These are phyloP conservation scores for Eupithecia tripunctaria DNA, from an alignment of 2,888 invertebrate genomes.

Conservation along the genomic window DNA sequence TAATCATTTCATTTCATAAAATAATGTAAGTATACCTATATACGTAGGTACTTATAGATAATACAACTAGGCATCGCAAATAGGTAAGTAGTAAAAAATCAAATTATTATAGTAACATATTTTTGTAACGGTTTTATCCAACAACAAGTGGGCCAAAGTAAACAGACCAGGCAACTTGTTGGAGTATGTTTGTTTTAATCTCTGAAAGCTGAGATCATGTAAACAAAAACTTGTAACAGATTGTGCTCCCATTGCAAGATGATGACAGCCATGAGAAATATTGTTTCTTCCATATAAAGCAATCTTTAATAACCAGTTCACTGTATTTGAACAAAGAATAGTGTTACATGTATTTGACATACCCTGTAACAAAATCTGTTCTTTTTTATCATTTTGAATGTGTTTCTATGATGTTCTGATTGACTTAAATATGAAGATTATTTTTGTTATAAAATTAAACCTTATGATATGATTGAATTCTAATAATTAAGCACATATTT, in stretches of 20 bases:
- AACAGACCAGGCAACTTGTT: conserved; percentile 58
- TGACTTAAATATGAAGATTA: too few relatives aligned
- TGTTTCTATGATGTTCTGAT: too few relatives aligned
- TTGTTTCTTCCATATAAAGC: conserved; percentile 40
- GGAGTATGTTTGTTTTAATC: conserved; percentile 64
- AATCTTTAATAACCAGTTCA: conserved; percentile 6
- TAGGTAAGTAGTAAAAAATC: conserved; percentile 4
- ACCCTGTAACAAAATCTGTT: too few relatives aligned
- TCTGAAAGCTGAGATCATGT: conserved; percentile 56
- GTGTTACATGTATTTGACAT: too few relatives aligned
- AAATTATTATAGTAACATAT: conserved; percentile 47
- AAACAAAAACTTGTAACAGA: conserved; percentile 63
- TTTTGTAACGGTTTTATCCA: conserved; percentile 50
- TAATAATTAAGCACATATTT: neutral
- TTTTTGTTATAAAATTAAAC: too few relatives aligned
- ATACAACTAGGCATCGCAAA: neutral
- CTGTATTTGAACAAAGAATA: neutral
- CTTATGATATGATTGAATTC: too few relatives aligned
- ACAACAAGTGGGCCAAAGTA: conserved; percentile 73
- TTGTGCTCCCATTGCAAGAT: conserved; percentile 59
- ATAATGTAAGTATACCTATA: too few relatives aligned
- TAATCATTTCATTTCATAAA: too few relatives aligned
- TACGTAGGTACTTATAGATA: too few relatives aligned
- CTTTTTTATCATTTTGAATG: too few relatives aligned
- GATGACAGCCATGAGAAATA: conserved; percentile 62